Conservation (phyloP, 2,888 invertebrate genomes). For the Leuctra nigra region DNA sequence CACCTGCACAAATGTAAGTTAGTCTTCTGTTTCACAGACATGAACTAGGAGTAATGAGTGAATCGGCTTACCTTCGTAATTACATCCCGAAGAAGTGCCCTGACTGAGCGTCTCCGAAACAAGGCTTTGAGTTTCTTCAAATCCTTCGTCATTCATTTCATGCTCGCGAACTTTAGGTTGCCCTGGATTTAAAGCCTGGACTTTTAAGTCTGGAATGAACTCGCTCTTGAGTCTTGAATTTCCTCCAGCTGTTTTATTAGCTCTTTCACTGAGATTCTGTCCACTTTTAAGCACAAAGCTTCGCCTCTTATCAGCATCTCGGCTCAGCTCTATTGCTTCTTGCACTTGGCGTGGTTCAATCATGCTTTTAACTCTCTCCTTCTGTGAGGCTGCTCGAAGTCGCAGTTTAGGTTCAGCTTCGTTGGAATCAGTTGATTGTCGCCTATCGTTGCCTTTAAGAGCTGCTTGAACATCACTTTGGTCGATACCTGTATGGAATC, state of each 20-base stretch:
- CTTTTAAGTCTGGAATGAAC: too few species aligned
- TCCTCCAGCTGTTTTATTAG: background rate
- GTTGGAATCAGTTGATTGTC: background rate
- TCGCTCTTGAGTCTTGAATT: conserved; percentile 31
- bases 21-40: too few species aligned
- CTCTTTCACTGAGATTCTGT: conserved; percentile 3
- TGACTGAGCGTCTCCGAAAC: conserved; percentile 82
- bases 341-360: conserved; percentile 43
- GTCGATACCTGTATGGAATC: conserved; percentile 63
- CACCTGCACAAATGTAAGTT: conserved; percentile 1
- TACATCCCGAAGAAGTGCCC: conserved; percentile 65
- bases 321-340: conserved; percentile 32
- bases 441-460: background rate
- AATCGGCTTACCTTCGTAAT: conserved; percentile 43
- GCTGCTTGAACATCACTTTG: conserved; percentile 46
- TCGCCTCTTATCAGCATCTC: conserved; percentile 10
- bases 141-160: conserved; percentile 81
- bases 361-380: conserved; percentile 41
- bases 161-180: conserved; percentile 47
- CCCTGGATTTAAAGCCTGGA: conserved; percentile 43
- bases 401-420: background rate
- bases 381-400: conserved; percentile 34
- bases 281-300: conserved; percentile 15
- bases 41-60: too few species aligned
- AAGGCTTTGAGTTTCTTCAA: conserved; percentile 83